A percentile compares a stretch with the other conserved stretches of the same genome.
Conservation (phyloP, 2,888 invertebrate species). For the Steinernema scapterisci region DNA sequence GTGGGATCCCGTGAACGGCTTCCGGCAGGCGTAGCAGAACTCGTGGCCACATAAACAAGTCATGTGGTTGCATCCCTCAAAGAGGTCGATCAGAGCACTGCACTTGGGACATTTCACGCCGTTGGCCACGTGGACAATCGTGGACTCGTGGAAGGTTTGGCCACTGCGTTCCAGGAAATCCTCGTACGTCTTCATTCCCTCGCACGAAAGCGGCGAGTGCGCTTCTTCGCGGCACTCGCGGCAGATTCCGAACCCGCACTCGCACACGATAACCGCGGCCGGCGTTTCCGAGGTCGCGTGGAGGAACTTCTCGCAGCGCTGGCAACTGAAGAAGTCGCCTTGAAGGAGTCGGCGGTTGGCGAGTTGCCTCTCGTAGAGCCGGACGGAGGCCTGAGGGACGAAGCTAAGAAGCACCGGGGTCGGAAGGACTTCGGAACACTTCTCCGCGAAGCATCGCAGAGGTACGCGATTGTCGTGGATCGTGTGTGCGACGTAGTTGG, state of each 20-base stretch:
- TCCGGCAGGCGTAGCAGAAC: constrained; percentile 20
- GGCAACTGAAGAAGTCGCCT: constrained; percentile 1
- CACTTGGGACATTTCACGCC: constrained; percentile 3
- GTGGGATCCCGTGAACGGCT: constrained; percentile 6
- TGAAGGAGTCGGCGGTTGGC: constrained; percentile 15
- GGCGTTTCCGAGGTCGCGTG: background rate
- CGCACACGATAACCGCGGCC: background rate
- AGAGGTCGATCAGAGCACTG: background rate
- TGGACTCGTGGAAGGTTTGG: background rate
- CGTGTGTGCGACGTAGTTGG: background rate
- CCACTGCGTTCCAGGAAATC: constrained; percentile 12
- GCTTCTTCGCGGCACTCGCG: constrained; percentile 23
- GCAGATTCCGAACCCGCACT: background rate
- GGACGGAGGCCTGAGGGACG: constrained; percentile 3
- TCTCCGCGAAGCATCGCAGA: background rate
- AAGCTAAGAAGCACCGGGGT: background rate
- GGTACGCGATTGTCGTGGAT: constrained; percentile 27
- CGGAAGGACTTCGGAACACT: background rate
- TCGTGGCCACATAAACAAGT: constrained; percentile 1
- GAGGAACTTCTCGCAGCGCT: constrained; percentile 17
- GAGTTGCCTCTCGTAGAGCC: constrained; percentile 14
- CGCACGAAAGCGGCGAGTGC: constrained; percentile 11
- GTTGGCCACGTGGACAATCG: background rate
- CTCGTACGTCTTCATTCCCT: background rate
- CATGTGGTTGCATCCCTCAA: constrained; percentile 21